Conservation (phyloP, 2,797 vertebrate species). For the Hydrolagus colliei region DNA sequence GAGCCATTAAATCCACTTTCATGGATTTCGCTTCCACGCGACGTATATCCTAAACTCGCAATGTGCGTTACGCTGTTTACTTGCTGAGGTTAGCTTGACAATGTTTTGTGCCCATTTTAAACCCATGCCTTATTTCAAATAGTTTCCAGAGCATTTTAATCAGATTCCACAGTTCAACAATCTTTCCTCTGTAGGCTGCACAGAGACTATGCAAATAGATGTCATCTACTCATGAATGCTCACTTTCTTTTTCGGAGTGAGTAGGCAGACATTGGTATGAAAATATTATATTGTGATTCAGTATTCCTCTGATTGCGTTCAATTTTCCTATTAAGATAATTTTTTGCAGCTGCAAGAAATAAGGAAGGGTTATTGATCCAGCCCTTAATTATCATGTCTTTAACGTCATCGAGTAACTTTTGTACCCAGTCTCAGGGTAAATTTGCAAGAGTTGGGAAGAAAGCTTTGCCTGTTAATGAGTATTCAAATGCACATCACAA, state of each 20-base stretch:
- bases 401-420: slow-evolving; percentile 27
- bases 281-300: slow-evolving; percentile 61
- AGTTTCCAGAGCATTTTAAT: slow-evolving; percentile 72
- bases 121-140: slow-evolving; percentile 59
- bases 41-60: background rate
- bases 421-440: slow-evolving; percentile 24
- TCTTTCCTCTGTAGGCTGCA: slow-evolving; percentile 59
- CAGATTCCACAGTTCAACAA: slow-evolving; percentile 53
- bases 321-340: slow-evolving; percentile 35
- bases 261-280: slow-evolving; percentile 60
- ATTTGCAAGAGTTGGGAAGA: slow-evolving; percentile 23
- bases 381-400: slow-evolving; percentile 25
- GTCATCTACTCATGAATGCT: slow-evolving; percentile 64
- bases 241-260: slow-evolving; percentile 65
- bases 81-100: background rate
- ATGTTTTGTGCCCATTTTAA: slow-evolving; percentile 41
- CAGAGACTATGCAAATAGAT: slow-evolving; percentile 46
- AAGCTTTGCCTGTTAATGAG: slow-evolving; percentile 29
- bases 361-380: background rate
- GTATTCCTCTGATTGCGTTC: slow-evolving; percentile 42
- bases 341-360: slow-evolving; percentile 35
- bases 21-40: background rate
- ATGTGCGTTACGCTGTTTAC: slow-evolving; percentile 9
- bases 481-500: slow-evolving; percentile 28
- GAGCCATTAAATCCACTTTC: background rate